Evolutionary conservation across 2,113 vertebrate genomes (phyloP).

Genomic region (Macrotis lagotis): DNA sequence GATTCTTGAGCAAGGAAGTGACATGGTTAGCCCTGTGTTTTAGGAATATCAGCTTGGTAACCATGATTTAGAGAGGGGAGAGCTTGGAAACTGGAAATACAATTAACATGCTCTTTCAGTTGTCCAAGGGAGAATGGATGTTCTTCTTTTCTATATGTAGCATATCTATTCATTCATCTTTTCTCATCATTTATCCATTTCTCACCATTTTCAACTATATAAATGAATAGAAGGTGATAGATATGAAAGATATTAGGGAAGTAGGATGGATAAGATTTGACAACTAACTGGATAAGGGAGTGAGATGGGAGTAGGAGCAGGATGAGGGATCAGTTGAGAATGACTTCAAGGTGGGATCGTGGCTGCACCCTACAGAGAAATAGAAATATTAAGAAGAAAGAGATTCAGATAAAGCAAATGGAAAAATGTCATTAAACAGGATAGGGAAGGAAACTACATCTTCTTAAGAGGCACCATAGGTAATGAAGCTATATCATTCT

Average conservation of each 20-base stretch:
- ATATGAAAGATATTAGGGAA: not conserved
- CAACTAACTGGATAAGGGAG: not conserved
- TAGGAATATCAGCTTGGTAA: not conserved
- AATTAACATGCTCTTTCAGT: not conserved
- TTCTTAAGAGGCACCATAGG: too few species aligned
- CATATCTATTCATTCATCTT: not conserved
- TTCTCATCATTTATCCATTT: not conserved
- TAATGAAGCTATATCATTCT: too few species aligned
- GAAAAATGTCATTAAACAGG: too few species aligned
- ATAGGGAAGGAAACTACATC: too few species aligned
- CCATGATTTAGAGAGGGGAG: not conserved
- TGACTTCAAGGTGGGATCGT: not conserved
- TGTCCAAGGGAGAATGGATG: not conserved
- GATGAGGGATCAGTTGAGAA: not conserved
- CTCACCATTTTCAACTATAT: not conserved
- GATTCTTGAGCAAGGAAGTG: not conserved
- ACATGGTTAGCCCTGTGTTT: not conserved
- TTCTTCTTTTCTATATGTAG: not conserved
- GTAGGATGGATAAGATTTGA: not conserved
- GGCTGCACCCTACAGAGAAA: not conserved
- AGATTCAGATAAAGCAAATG: too few species aligned
- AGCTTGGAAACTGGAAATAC: not conserved
- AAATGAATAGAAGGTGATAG: not conserved
- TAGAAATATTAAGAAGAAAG: not conserved
- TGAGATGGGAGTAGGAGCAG: not conserved